phyloP scores from a whole-genome alignment of 2,888 invertebrate species.

The Acleris sparsana region DNA sequence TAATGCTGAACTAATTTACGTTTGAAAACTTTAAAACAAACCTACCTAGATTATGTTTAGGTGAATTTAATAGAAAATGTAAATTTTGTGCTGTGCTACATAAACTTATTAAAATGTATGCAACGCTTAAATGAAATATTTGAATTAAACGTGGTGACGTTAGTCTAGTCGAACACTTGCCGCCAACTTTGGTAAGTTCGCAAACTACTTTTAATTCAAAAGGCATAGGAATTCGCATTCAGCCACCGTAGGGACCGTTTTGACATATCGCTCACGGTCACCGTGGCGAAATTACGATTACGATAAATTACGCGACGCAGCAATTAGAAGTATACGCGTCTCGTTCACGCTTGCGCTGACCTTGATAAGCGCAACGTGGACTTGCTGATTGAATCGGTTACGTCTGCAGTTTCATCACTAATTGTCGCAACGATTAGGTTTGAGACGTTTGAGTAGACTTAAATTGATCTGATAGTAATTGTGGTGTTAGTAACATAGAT shows the following conservation, averaged over 20 bases:
- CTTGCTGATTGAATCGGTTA: constrained; percentile 38
- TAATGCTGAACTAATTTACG: too few species aligned
- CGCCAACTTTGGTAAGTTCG: neutral
- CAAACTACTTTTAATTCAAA: constrained; percentile 48
- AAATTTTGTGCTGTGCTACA: too few species aligned
- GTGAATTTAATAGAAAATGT: too few species aligned
- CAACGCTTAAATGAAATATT: too few species aligned
- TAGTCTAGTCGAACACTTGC: constrained; percentile 7
- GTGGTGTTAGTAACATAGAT: too few species aligned
- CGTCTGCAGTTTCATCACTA: constrained; percentile 46
- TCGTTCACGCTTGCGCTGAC: constrained; percentile 47
- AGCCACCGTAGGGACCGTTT: constrained; percentile 48
- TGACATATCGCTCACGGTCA: constrained; percentile 63
- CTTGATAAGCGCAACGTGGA: constrained; percentile 46
- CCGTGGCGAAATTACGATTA: constrained; percentile 58
- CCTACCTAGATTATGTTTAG: too few species aligned
- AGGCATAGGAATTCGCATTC: constrained; percentile 51
- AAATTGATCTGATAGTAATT: neutral
- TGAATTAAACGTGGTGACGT: neutral
- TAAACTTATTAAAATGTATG: too few species aligned
- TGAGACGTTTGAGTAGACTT: neutral
- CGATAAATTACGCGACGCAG: constrained; percentile 51
- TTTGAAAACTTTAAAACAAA: too few species aligned
- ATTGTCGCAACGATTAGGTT: constrained; percentile 40
- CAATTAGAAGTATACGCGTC: constrained; percentile 48